These are phyloP conservation scores for Cyclura pinguis DNA, from an alignment of 2,797 vertebrate species.

Conservation along the genomic window DNA sequence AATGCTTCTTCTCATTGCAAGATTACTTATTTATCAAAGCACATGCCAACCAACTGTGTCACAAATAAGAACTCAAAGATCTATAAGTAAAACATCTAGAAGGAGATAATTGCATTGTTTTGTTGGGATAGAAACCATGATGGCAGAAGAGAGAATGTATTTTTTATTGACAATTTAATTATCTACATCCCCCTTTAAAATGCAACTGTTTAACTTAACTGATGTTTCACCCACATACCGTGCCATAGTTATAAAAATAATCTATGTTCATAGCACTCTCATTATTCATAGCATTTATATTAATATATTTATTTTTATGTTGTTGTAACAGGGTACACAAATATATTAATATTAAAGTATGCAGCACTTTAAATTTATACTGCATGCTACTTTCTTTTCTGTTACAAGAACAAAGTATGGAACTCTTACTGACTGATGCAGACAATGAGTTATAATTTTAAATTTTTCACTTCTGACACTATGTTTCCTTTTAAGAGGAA, in stretches of 20 bases:
- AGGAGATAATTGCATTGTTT: neutral
- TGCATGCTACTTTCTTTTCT: slow-evolving; percentile 48
- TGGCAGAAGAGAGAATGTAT: neutral
- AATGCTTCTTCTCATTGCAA: neutral
- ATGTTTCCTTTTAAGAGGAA: slow-evolving; percentile 43
- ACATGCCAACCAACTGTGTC: neutral
- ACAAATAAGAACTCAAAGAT: slow-evolving; percentile 7
- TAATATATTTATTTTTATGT: slow-evolving; percentile 31
- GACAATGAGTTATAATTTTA: slow-evolving; percentile 53
- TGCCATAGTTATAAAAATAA: neutral
- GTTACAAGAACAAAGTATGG: slow-evolving; percentile 54
- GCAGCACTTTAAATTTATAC: slow-evolving; percentile 27
- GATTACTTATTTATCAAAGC: neutral
- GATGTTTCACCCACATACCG: neutral
- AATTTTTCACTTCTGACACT: slow-evolving; percentile 37
- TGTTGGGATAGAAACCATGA: neutral
- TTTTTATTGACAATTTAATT: neutral
- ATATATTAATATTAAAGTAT: slow-evolving; percentile 30
- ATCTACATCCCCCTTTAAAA: neutral
- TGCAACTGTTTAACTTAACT: slow-evolving; percentile 9
- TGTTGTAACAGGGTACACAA: slow-evolving; percentile 16
- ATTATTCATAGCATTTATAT: neutral
- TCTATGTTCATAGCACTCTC: neutral
- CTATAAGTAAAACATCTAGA: neutral
- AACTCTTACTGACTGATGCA: slow-evolving; percentile 55